Evolutionary conservation across 2,113 vertebrate genomes (phyloP).

Genomic region (Chionodraco myersi): DNA sequence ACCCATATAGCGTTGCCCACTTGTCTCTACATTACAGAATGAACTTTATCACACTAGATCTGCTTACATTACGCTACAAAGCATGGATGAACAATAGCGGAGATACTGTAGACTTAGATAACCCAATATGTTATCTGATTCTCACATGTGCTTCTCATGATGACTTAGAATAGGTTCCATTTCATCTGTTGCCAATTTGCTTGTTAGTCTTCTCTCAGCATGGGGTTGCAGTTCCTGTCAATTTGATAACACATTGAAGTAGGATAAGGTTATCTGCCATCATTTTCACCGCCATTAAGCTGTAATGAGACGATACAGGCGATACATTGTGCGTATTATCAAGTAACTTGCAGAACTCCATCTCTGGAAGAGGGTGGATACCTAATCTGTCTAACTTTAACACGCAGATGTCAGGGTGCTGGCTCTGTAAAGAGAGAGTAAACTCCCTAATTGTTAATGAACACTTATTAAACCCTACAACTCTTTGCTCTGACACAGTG

Average conservation of each 20-base stretch:
- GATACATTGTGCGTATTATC: slow-evolving; percentile 63
- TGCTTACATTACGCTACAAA: neutral
- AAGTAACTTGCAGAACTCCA: slow-evolving; percentile 61
- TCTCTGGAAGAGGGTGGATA: slow-evolving; percentile 48
- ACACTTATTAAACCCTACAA: slow-evolving; percentile 60
- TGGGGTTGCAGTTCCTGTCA: slow-evolving; percentile 29
- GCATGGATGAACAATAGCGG: neutral
- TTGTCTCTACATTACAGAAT: neutral
- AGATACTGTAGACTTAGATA: neutral
- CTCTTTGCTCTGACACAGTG: slow-evolving; percentile 40
- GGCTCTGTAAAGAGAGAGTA: slow-evolving; percentile 43
- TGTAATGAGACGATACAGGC: slow-evolving; percentile 68
- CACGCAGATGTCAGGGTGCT: slow-evolving; percentile 67
- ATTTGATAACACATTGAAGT: slow-evolving; percentile 24
- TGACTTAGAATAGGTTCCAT: neutral
- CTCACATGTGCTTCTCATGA: slow-evolving; percentile 12
- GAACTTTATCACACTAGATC: neutral
- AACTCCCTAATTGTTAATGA: slow-evolving; percentile 67
- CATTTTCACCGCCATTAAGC: slow-evolving; percentile 64
- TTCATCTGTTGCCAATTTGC: slow-evolving; percentile 6
- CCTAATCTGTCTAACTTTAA: slow-evolving; percentile 77
- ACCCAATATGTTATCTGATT: slow-evolving; percentile 23
- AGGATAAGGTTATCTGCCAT: slow-evolving; percentile 57
- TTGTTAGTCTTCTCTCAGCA: neutral
- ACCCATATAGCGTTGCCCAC: slow-evolving; percentile 2